These are phyloP conservation scores for Elaphurus davidianus DNA, from an alignment of 2,113 vertebrate genomes.

Conservation along the genomic window DNA sequence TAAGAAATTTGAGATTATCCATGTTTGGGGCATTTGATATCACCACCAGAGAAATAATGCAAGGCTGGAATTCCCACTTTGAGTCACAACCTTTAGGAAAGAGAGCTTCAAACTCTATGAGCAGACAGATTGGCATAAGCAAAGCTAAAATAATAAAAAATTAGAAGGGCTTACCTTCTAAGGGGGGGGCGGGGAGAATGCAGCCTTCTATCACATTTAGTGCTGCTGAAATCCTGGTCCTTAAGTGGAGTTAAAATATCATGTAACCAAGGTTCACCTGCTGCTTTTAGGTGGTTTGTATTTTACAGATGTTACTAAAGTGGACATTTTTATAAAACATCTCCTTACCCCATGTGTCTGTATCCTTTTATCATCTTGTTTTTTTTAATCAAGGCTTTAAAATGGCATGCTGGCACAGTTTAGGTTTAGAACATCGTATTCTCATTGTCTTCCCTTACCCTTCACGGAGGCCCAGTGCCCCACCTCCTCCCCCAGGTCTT, in stretches of 20 bases:
- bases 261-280: constrained; percentile 78
- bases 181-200: neutral
- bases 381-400: neutral
- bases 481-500: neutral
- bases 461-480: neutral
- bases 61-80: constrained; percentile 25
- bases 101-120: constrained; percentile 61
- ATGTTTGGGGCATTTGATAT: constrained; percentile 2
- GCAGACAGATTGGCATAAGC: constrained; percentile 45
- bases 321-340: neutral
- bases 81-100: constrained; percentile 45
- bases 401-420: neutral
- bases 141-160: constrained; percentile 71
- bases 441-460: neutral
- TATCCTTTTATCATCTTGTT: neutral
- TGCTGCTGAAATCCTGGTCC: constrained; percentile 78
- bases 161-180: neutral
- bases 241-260: constrained; percentile 79
- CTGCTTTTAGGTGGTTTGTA: constrained; percentile 77
- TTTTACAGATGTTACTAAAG: constrained; percentile 74
- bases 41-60: neutral
- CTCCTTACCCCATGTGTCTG: neutral
- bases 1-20: neutral
- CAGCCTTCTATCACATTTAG: constrained; percentile 66
- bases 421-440: neutral